These are phyloP conservation scores for Hymenochirus boettgeri DNA, from an alignment of 2,113 vertebrate genomes.

Conservation along the genomic window DNA sequence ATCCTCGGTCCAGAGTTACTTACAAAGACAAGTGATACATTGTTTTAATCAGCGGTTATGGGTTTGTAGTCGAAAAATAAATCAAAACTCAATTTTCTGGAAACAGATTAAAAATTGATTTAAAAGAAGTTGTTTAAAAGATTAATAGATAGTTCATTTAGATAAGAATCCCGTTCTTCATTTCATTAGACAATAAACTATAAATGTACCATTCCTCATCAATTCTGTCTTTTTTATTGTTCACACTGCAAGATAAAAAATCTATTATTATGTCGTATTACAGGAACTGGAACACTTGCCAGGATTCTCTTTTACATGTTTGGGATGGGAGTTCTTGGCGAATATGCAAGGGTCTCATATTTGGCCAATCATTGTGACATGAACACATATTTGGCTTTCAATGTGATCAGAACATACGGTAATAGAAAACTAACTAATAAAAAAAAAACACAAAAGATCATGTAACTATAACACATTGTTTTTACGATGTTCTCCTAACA, in stretches of 20 bases:
- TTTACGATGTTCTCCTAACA: no score
- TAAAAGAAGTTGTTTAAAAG: no score
- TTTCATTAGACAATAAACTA: conserved; percentile 28
- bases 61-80: no score
- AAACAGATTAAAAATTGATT: no score
- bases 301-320: conserved; percentile 43
- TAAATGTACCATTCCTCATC: conserved; percentile 13
- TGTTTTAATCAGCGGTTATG: no score
- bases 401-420: no score
- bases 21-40: no score
- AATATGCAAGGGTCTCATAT: conserved; percentile 10
- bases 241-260: conserved; percentile 41
- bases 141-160: neutral
- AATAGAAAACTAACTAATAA: neutral
- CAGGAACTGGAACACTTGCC: conserved; percentile 39
- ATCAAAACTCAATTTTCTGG: no score
- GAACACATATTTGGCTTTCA: no score
- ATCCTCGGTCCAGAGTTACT: no score
- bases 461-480: no score
- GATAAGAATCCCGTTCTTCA: neutral
- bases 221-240: conserved; percentile 32
- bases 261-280: conserved; percentile 26
- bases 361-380: conserved; percentile 38
- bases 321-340: conserved; percentile 37
- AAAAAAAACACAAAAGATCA: conserved; percentile 11